Evolutionary conservation across 2,797 vertebrate genomes (phyloP).

Genomic region (Gymnoscopelus microlampas): DNA sequence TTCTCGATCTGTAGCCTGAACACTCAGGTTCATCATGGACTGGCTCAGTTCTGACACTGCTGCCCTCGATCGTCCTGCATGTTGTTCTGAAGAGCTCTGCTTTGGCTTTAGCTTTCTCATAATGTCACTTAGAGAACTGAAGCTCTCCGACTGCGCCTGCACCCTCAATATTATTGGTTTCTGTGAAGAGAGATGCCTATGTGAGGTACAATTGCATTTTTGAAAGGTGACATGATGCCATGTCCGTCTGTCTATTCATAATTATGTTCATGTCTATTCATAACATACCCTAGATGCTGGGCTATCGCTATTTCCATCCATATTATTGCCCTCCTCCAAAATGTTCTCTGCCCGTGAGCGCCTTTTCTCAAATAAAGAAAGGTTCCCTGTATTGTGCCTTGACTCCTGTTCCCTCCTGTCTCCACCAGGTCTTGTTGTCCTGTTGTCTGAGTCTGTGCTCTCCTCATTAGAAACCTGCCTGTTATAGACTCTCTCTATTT

Average conservation of each 20-base stretch:
- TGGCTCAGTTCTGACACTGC: slow-evolving; percentile 58
- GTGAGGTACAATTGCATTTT: too few species aligned
- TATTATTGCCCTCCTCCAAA: slow-evolving; percentile 20
- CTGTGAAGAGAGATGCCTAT: slow-evolving; percentile 46
- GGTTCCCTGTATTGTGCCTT: background rate
- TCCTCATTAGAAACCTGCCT: slow-evolving; percentile 40
- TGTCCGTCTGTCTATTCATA: background rate
- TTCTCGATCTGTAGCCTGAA: slow-evolving; percentile 6
- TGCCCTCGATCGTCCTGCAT: slow-evolving; percentile 6
- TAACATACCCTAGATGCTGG: slow-evolving; percentile 55
- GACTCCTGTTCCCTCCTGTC: slow-evolving; percentile 28
- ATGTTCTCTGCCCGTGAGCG: background rate
- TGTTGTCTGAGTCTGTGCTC: slow-evolving; percentile 27
- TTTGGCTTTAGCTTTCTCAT: slow-evolving; percentile 60
- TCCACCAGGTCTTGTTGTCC: slow-evolving; percentile 15
- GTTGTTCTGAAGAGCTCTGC: slow-evolving; percentile 25
- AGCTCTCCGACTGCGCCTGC: slow-evolving; percentile 51
- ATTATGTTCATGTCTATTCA: background rate
- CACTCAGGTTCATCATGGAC: slow-evolving; percentile 73
- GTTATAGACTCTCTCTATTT: slow-evolving; percentile 30
- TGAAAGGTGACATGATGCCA: too few species aligned
- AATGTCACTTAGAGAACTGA: slow-evolving; percentile 71
- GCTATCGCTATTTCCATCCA: slow-evolving; percentile 23
- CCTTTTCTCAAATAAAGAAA: slow-evolving; percentile 13
- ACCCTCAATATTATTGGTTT: slow-evolving; percentile 70